Evolutionary conservation across 2,797 vertebrate species (phyloP).

Genomic region (Babyrousa celebensis): DNA sequence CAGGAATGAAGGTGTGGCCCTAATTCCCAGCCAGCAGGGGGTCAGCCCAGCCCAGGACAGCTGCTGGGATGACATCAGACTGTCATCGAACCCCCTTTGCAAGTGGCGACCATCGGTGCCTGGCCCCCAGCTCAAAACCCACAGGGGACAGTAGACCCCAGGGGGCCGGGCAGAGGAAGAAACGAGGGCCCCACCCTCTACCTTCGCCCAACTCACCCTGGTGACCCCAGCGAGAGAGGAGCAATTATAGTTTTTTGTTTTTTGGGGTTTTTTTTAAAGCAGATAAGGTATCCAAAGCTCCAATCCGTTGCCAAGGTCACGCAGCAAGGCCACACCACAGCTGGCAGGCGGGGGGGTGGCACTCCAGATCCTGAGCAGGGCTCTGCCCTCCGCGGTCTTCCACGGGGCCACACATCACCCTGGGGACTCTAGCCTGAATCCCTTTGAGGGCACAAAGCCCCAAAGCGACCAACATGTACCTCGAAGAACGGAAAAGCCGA

Average conservation of each 20-base stretch:
- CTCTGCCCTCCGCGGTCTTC: not conserved
- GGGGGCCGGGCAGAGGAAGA: not conserved
- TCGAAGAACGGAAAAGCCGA: too few relatives aligned
- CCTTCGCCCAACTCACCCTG: not conserved
- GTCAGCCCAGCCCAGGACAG: not conserved
- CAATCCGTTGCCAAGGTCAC: not conserved
- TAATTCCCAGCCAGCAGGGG: not conserved
- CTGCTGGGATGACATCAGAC: not conserved
- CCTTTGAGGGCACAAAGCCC: not conserved
- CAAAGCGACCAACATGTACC: too few relatives aligned
- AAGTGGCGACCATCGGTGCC: not conserved
- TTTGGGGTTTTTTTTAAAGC: not conserved
- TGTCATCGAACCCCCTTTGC: not conserved
- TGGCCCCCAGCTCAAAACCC: not conserved
- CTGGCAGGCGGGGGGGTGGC: accelerated
- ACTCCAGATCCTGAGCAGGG: accelerated
- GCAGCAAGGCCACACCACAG: accelerated
- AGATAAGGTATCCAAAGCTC: too few relatives aligned
- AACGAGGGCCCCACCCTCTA: accelerated
- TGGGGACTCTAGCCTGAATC: not conserved
- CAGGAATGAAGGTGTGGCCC: not conserved
- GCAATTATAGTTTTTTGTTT: accelerated
- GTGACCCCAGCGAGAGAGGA: too few relatives aligned
- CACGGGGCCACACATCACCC: not conserved
- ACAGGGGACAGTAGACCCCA: not conserved